These are phyloP conservation scores for Polyergus mexicanus DNA, from an alignment of 1,140 invertebrate species.

Conservation along the genomic window DNA sequence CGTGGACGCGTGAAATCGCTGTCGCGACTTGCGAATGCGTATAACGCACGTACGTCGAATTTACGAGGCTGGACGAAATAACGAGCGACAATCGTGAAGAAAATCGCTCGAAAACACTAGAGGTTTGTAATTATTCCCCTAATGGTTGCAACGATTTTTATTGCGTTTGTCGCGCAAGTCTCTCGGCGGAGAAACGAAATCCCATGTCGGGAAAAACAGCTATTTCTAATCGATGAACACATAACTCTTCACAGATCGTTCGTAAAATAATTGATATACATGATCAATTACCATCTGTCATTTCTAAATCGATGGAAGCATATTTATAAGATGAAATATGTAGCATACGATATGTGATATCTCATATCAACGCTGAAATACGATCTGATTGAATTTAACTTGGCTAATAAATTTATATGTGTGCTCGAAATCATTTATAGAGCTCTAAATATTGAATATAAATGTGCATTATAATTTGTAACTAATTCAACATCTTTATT, in stretches of 20 bases:
- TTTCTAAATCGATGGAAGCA: not conserved
- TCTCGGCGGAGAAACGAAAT: not conserved
- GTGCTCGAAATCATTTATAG: not conserved
- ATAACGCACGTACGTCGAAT: constrained; percentile 8
- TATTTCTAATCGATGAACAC: not conserved
- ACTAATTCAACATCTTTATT: not conserved
- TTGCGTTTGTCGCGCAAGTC: not conserved
- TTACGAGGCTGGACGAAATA: not conserved
- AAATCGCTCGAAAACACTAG: constrained; percentile 34
- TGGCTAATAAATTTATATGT: not conserved
- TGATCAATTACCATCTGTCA: not conserved
- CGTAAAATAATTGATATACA: not conserved
- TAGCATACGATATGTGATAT: not conserved
- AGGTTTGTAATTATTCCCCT: constrained; percentile 29
- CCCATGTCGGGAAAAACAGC: not conserved
- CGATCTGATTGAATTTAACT: not conserved
- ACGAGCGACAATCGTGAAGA: not conserved
- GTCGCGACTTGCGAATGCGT: constrained; percentile 36
- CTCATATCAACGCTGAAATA: not conserved
- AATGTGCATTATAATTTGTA: not conserved
- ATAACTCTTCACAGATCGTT: not conserved
- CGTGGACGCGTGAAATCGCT: constrained; percentile 3
- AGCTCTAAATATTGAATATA: not conserved
- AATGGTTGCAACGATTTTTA: constrained; percentile 4
- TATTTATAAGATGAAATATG: not conserved